phyloP scores from a whole-genome alignment of 2,888 invertebrate species.

The Monoplex corrugatus region DNA sequence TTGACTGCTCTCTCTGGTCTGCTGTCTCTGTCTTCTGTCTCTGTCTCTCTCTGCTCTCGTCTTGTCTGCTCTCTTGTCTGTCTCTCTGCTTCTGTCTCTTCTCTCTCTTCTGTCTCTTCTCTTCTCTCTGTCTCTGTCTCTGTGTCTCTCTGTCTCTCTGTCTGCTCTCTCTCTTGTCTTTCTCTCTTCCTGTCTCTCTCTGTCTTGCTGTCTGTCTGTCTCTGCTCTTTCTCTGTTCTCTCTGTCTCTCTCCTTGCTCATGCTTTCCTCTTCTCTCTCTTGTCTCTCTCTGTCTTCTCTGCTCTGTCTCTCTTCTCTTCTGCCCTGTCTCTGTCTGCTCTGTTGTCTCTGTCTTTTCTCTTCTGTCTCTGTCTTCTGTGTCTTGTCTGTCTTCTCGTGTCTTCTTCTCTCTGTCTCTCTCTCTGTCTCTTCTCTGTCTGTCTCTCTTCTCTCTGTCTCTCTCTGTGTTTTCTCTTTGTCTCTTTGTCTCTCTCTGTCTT shows the following conservation, averaged over 20 bases:
- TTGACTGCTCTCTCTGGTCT: background rate
- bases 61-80: too few species aligned
- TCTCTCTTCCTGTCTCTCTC: too few species aligned
- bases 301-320: background rate
- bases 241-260: background rate
- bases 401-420: background rate
- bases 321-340: background rate
- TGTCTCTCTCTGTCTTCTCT: background rate
- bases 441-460: background rate
- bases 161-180: background rate
- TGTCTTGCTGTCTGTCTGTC: too few species aligned
- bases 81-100: too few species aligned
- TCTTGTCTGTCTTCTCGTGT: background rate
- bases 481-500: conserved; percentile 37
- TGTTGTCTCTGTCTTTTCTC: background rate
- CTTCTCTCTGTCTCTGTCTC: background rate
- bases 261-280: too few species aligned
- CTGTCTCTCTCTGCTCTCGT: too few species aligned
- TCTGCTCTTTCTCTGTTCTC: too few species aligned
- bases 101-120: too few species aligned
- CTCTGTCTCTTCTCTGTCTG: background rate
- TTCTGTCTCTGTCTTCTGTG: background rate
- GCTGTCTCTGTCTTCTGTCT: too few species aligned
- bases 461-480: conserved; percentile 19
- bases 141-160: background rate